Evolutionary conservation across 1,140 invertebrate species (phyloP), one percentile per base, ranked within the genome.

Genomic region (Phenacoccus solenopsis): DNA sequence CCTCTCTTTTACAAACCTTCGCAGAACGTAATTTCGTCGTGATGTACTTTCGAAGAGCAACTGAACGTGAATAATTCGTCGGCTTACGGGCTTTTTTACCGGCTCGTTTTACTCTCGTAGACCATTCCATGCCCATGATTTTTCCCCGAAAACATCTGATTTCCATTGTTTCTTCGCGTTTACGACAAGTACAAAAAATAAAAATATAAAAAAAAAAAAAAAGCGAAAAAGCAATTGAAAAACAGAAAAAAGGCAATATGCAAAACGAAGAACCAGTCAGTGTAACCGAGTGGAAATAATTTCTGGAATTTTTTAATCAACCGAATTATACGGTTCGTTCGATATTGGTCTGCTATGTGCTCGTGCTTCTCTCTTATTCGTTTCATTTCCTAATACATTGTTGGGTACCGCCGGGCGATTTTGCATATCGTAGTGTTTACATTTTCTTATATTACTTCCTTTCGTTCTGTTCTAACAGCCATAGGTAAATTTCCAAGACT

Each of bases 241-340:
- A 49, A 49, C 5, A 5, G 16, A n/a, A n/a, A 49, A 49, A 49
- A 49, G 38, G 38, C 38, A 49, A 49, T 49, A 49, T 49, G 38
- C 38, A 49, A 49, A 49, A 32, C 30, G 38, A n/a, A 49, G 38
- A 49, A 16, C 4, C 38, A 49, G 38, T 49, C 38, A 3, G 38
- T 49, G 38, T 49, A 49, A 49, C 38, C 38, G 38, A 49, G 38
- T 49, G 38, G 38, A 49, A 49, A 49, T 49, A 49, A 49, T 49
- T 49, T 49, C 38, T 49, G 38, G 38, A 49, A 49, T 49, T 49
- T 49, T 49, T 49, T 49, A 49, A 49, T 49, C 38, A 49, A 49
- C 38, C 20, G 38, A 49, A 49, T 49, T 49, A 49, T 49, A 49
- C 38, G 38, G 38, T 49, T 49, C 38, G 38, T 49, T 49, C 38